Base-by-base conservation (phyloP, 2,113 vertebrate genomes). In the Cynopterus brachyotis region DNA sequence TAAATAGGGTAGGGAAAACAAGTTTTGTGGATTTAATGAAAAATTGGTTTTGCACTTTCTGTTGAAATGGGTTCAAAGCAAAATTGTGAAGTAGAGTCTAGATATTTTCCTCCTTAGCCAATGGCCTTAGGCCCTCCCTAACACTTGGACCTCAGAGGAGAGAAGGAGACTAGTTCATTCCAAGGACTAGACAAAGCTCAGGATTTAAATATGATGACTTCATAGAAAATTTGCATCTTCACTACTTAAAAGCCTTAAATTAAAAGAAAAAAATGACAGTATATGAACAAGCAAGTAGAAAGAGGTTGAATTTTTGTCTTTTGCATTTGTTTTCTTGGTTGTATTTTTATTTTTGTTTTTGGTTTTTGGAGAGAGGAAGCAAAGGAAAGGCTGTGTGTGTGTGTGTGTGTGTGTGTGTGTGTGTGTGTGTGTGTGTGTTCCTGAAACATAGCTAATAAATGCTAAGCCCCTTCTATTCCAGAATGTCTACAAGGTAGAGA, bases 221-320 rank as follows among this genome's bases (percentile, higher is more conserved):
- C 40, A 57, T 75, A 86, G 87, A 87, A 84, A 64, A 47, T 67
- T 10, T 78, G n/a, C 40, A 45, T 62, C 75, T 94, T 83, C 70
- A 57, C 69, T 47, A 62, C 3, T 19, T 30, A 79, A 92, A 89
- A 40, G 12, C 24, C 24, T 45, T 59, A 69, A 53, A 40, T 9
- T 20, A 35, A 92, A 89, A 85, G 55, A 88, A 37, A 28, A 79
- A 83, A 42, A 72, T 32, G 19, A 4, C 35, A 22, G 1, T 26
- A 32, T 47, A 9, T 35, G 40, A 42, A 73, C 50, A 53, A 35
- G 28, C 47, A 26, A 1, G 0, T 15, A 42, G 17, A 53, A 1
- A 32, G 22, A 85, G 53, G 60, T 59, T 16, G 9, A 35, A 8
- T 57, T 37, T 62, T 62, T 62, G 59, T 30, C 50, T 50, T 50